Base-by-base conservation (phyloP, 2,113 vertebrate species). In the Myocastor coypus region DNA sequence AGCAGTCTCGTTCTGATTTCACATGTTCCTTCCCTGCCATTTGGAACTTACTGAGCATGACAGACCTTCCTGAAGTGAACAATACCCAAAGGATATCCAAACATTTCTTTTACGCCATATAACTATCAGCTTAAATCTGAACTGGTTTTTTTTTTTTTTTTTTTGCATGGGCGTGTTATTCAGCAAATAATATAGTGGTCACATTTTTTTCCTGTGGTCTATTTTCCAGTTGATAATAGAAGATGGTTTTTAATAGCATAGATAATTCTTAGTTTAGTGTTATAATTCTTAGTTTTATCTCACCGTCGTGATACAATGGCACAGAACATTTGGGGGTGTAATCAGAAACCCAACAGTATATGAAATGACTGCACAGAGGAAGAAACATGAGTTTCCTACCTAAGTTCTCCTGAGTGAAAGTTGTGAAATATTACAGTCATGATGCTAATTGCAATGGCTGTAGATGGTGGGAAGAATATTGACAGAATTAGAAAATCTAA, bases 1-100 rank as follows among this genome's bases (percentile, higher is more conserved):
- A 37, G 55, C 34, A 84, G 68, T 34, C 80, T 66, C 84, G 91
- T 94, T 93, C 92, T 91, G 91, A 24, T 97, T 95, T 87, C 66
- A 91, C 89, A 87, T 87, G 46, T 81, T 83, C 75, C 86, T 64
- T 63, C 55, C 89, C 87, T 92, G 83, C 95, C 86, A 85, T 97
- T 96, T 96, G 92, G 96, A 94, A 92, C 22, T 82, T 91, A 94
- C 30, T 94, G 96, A 94, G 86, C 86, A 73, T 93, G 73, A 93
- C 78, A 89, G 89, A 89, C 50, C 95, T 89, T 87, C 64, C 42
- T 91, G 77, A 96, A 89, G 73, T 61, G 32, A 93, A 89, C 86
- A 91, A 96, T 91, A 42, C 42, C 42, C 55, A 71, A 80, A 73
- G 57, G 82, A 86, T 20, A 84, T 50, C 4, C 68, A 92, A 94